Evolutionary conservation across 2,888 invertebrate genomes (phyloP).

Genomic region (Synergus laeviventris): DNA sequence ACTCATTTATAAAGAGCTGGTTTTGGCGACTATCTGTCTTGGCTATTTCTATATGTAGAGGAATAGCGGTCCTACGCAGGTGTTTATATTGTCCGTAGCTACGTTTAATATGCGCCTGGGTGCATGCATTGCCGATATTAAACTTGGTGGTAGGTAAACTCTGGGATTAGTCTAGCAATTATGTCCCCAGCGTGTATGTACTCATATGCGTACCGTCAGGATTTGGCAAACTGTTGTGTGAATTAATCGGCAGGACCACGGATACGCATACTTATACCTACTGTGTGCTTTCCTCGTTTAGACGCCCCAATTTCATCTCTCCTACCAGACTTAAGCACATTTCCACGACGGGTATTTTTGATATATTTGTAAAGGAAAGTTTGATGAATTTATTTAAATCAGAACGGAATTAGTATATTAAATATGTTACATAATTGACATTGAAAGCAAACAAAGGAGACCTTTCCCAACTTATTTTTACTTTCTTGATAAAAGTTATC

Average conservation of each 20-base stretch:
- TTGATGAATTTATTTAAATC: too few species aligned
- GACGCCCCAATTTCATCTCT: neutral
- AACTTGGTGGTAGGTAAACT: slow-evolving; percentile 42
- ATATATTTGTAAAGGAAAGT: neutral
- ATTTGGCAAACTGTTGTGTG: slow-evolving; percentile 36
- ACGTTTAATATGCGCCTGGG: slow-evolving; percentile 41
- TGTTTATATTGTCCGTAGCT: slow-evolving; percentile 39
- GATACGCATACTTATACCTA: slow-evolving; percentile 8
- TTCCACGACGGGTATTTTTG: too few species aligned
- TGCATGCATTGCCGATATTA: slow-evolving; percentile 36
- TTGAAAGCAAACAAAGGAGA: too few species aligned
- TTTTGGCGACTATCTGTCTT: slow-evolving; percentile 38
- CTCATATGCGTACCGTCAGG: slow-evolving; percentile 26
- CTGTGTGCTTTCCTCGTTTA: neutral
- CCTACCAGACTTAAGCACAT: neutral
- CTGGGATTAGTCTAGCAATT: slow-evolving; percentile 41
- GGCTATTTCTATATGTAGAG: slow-evolving; percentile 15
- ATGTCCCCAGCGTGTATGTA: slow-evolving; percentile 39
- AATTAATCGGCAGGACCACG: slow-evolving; percentile 36
- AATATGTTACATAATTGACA: too few species aligned
- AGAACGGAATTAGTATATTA: too few species aligned
- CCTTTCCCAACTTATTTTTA: too few species aligned
- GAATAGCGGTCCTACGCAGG: slow-evolving; percentile 32
- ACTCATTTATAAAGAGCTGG: slow-evolving; percentile 31
- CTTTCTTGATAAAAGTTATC: too few species aligned